Base-by-base conservation (phyloP, 2,888 invertebrate species). In the Alentia gelatinosa region DNA sequence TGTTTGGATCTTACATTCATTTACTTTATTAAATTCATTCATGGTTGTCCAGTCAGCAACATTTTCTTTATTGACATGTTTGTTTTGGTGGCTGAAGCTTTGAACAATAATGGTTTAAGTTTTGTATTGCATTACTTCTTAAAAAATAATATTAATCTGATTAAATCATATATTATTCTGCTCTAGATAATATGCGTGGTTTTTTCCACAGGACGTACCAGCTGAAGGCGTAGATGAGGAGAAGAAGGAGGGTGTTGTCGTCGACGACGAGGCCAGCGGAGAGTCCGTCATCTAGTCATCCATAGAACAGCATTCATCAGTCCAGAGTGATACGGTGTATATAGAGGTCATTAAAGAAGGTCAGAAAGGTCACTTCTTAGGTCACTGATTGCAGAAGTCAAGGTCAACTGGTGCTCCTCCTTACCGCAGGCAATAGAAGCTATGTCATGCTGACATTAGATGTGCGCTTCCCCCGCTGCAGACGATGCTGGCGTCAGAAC, bases 231-330 rank as follows among this genome's bases (percentile, higher is more conserved):
- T 42, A 30, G n/a, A 40, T 7, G 33, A 30, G 15, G 47, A 30
- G 7, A 42, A 50, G 30, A 47, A n/a, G n/a, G 9, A 86, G 7
- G 30, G 86, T 33, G 86, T 86, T 1, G 47, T 86, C 26, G 33
- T 86, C 23, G 86, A 86, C 33, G 86, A 86, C 26, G 86, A 86
- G 50, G 47, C 23, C 15, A 86, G 47, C 30, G 86, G 86, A 1
- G 86, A 86, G 19, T 86, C 86, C 15, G 30, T 86, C 86, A 86
- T 86, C 50, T 86, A 86, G 50, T 47, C 50, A 86, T 83, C 50
- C 47, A 26, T 86, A 30, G 15, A 86, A 42, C 47, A 74, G 74
- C 74, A 74, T 26, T 15, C 74, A 74, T 33, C 26, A 74, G 33
- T 15, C 33, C 74, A 74, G 33, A 74, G 74, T 33, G 74, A 33